A percentile compares a stretch with the other conserved stretches of the same genome.
Conservation (phyloP, 2,113 vertebrate genomes). For the Pollachius pollachius region DNA sequence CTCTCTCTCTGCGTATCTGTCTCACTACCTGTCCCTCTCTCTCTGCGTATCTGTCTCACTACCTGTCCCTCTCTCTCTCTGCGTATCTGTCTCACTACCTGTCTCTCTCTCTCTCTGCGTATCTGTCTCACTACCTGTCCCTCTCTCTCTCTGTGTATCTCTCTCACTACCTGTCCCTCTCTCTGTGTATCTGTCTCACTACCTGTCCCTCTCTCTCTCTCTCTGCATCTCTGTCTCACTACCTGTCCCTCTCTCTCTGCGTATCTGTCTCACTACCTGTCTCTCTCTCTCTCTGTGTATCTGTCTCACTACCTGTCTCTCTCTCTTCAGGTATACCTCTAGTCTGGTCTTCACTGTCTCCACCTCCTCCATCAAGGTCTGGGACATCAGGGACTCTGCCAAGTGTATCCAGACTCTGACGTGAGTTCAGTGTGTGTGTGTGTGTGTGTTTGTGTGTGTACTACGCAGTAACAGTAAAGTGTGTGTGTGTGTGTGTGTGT, state of each 20-base stretch:
- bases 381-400: constrained; percentile 96
- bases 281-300: not conserved
- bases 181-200: not conserved
- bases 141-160: no score
- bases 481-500: not conserved
- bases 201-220: no score
- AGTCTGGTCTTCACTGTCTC: constrained; percentile 96
- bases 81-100: no score
- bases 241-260: no score
- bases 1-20: no score
- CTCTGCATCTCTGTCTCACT: no score
- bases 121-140: not conserved
- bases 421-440: constrained; percentile 71
- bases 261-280: no score
- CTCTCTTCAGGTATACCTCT: constrained; percentile 78
- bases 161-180: no score
- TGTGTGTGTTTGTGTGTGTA: constrained; percentile 9
- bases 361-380: constrained; percentile 94
- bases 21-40: no score
- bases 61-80: no score
- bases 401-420: constrained; percentile 92
- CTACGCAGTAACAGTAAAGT: not conserved
- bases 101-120: not conserved
- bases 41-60: no score
- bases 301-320: not conserved